Percentiles rank a stretch among this genome's conserved stretches.
phyloP scores from a whole-genome alignment of 2,113 vertebrate species.

The Corythoichthys intestinalis region DNA sequence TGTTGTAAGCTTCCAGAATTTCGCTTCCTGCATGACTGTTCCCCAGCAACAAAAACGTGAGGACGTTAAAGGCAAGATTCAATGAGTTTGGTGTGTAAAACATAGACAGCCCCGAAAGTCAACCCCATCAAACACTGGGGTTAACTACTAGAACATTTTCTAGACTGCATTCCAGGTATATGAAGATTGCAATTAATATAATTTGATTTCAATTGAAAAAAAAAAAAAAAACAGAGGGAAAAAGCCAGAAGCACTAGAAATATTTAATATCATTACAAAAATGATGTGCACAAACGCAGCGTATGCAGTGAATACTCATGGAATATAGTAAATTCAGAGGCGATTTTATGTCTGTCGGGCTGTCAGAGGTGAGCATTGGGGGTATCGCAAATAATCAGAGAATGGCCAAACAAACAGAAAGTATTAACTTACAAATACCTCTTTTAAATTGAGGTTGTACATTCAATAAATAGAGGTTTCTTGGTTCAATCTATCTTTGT shows the following conservation, averaged over 20 bases:
- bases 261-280: neutral
- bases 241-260: neutral
- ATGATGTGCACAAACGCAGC: neutral
- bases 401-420: neutral
- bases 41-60: too few species aligned
- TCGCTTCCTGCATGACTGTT: too few species aligned
- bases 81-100: too few species aligned
- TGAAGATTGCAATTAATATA: neutral
- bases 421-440: constrained; percentile 1
- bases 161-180: neutral
- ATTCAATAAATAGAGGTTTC: neutral
- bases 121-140: too few species aligned
- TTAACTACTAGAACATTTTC: neutral
- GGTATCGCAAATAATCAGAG: neutral
- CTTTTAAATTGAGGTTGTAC: neutral
- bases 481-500: neutral
- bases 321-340: neutral
- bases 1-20: too few species aligned
- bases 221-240: neutral
- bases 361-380: neutral
- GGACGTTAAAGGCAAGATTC: too few species aligned
- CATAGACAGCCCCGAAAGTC: too few species aligned
- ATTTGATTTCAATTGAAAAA: neutral
- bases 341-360: neutral
- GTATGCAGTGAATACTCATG: neutral